These are phyloP conservation scores for Falco cherrug DNA, from an alignment of 2,797 vertebrate genomes.

Conservation along the genomic window DNA sequence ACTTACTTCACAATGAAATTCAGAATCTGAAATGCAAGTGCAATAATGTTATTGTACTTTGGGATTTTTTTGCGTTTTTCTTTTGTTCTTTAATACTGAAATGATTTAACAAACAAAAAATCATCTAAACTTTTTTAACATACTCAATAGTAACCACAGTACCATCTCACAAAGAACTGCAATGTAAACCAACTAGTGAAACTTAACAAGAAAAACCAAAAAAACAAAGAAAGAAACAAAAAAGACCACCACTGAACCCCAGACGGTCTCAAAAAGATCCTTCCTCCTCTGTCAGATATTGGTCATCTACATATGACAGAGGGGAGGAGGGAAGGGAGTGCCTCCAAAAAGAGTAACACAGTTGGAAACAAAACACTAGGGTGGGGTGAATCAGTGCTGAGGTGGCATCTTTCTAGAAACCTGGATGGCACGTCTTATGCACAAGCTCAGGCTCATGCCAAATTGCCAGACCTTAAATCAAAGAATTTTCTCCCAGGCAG, in stretches of 20 bases:
- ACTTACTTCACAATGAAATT: neutral
- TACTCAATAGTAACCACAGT: neutral
- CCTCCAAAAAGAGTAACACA: neutral
- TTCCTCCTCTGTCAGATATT: neutral
- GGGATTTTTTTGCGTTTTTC: neutral
- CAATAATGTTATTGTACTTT: neutral
- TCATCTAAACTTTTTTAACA: neutral
- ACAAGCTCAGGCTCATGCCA: conserved; percentile 29
- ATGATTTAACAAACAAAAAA: neutral
- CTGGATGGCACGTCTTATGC: neutral
- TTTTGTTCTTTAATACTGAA: neutral
- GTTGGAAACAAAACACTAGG: conserved; percentile 12
- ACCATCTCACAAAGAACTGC: neutral
- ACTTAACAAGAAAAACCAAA: neutral
- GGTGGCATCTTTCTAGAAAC: conserved; percentile 20
- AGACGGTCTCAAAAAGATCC: neutral
- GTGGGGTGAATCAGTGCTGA: conserved; percentile 48
- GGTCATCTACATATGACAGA: neutral
- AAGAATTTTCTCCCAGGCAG: neutral
- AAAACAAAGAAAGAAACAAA: neutral
- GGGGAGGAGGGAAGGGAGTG: neutral
- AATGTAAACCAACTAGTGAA: neutral
- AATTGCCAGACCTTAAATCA: neutral
- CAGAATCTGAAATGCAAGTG: neutral
- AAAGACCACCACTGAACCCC: neutral